A percentile compares a stretch with the other conserved stretches of the same genome.
phyloP scores from a whole-genome alignment of 2,888 invertebrate species.

The Cheiracanthium punctorium region DNA sequence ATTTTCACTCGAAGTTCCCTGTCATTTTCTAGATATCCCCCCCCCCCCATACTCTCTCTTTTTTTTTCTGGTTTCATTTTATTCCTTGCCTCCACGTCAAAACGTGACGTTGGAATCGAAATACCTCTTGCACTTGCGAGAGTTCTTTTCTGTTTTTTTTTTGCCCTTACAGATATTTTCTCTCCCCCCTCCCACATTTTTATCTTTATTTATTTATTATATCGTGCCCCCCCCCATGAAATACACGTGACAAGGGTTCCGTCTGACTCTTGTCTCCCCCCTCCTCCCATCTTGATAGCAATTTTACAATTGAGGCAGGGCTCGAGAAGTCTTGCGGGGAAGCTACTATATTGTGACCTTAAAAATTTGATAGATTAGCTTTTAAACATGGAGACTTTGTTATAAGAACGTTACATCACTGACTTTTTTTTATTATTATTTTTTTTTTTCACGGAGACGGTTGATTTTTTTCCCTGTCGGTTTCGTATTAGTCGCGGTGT shows the following conservation, averaged over 20 bases:
- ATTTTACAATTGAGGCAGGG: slow-evolving; percentile 57
- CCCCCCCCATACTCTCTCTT: not conserved
- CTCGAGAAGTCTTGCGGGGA: not conserved
- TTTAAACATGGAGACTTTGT: slow-evolving; percentile 53
- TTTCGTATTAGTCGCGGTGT: not conserved
- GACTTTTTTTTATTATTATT: too few species aligned
- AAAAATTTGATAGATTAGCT: slow-evolving; percentile 67
- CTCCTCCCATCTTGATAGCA: slow-evolving; percentile 40
- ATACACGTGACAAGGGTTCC: slow-evolving; percentile 52
- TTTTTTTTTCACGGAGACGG: not conserved
- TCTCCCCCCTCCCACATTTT: not conserved
- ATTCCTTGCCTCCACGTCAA: slow-evolving; percentile 47
- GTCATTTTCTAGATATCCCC: slow-evolving; percentile 41
- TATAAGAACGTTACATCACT: not conserved
- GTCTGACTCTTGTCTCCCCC: too few species aligned
- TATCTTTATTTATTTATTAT: slow-evolving; percentile 36
- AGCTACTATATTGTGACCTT: slow-evolving; percentile 54
- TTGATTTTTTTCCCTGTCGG: not conserved
- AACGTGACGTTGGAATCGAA: slow-evolving; percentile 61
- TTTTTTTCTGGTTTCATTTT: slow-evolving; percentile 1
- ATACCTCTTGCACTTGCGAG: slow-evolving; percentile 19
- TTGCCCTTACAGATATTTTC: not conserved
- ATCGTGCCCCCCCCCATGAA: slow-evolving; percentile 11
- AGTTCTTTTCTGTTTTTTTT: slow-evolving; percentile 6
- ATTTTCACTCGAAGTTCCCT: slow-evolving; percentile 40